These are phyloP conservation scores for Drosophila elegans DNA, from an alignment of 1,140 invertebrate species.

Conservation along the genomic window DNA sequence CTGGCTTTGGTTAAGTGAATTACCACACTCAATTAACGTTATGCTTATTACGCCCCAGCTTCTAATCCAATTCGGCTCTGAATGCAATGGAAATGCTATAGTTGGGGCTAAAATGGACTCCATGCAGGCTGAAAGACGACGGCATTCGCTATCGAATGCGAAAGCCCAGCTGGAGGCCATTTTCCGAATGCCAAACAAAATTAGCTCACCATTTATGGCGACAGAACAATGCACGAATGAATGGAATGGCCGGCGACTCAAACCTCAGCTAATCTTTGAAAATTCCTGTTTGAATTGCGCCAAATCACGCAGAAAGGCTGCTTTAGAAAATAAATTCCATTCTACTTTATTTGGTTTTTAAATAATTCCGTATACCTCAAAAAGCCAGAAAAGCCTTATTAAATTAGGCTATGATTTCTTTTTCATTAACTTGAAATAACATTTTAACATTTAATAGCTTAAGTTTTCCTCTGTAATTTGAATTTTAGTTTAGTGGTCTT, in stretches of 20 bases:
- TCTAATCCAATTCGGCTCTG: slow-evolving; percentile 54
- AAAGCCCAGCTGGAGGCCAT: slow-evolving; percentile 18
- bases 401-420: neutral
- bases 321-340: neutral
- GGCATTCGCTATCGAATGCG: slow-evolving; percentile 1
- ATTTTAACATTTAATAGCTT: too few relatives aligned
- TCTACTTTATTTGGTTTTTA: neutral
- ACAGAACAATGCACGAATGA: slow-evolving; percentile 34
- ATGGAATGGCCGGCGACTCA: neutral
- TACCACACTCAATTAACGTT: slow-evolving; percentile 79
- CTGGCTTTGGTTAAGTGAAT: slow-evolving; percentile 63
- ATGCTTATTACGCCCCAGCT: slow-evolving; percentile 55
- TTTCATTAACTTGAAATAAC: neutral
- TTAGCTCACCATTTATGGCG: slow-evolving; percentile 45
- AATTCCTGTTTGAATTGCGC: slow-evolving; percentile 1
- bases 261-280: slow-evolving; percentile 26
- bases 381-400: neutral
- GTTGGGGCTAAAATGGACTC: slow-evolving; percentile 3
- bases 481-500: too few relatives aligned
- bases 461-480: too few relatives aligned
- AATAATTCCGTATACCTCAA: neutral
- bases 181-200: slow-evolving; percentile 53
- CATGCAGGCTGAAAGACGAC: slow-evolving; percentile 5
- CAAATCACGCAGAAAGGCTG: slow-evolving; percentile 3
- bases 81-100: slow-evolving; percentile 31